Base-by-base conservation (phyloP, 2,113 vertebrate species). In the Crotalus viridis region DNA sequence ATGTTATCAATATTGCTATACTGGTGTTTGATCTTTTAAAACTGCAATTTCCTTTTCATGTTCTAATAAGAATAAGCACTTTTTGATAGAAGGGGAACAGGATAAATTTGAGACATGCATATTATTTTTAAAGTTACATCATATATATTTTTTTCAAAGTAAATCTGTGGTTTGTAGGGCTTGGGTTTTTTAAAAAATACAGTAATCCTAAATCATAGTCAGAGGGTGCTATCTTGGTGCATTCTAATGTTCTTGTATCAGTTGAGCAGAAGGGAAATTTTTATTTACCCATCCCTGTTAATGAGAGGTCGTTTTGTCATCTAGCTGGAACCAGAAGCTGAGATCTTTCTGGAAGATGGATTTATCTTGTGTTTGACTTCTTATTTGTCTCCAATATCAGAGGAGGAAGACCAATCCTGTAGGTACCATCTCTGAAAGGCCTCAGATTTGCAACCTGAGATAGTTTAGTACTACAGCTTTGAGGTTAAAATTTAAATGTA, bases 21-120 rank as follows among this genome's bases (percentile, higher is more conserved):
- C 85, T 81, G 93, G 43, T 22, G 94, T 74, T 92, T 1, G 0
- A 57, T 90, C 94, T 61, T 91, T 95, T 94, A 93, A 91, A 81
- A 10, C 28, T 74, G 64, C 10, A 7, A 52, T 94, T 54, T n/a
- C 86, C 21, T 88, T 85, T 90, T 52, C n/a, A 55, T 86, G 92
- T 92, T 90, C 33, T 92, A 28, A 91, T n/a, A 56, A 3, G 3
- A 7, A 5, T 54, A 46, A 48, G 7, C 7, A 13, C 10, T 89
- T 88, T 89, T 39, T n/a, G 12, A 24, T 12, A 26, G 55, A 61
- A 13, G 4, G 13, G 59, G 17, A 55, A 43, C 24, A 64, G 39
- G 39, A 89, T 89, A 24, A 2, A 61, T 69, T 54, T 33, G 88
- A 28, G 57, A 55, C 64, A 48, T 43, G 15, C 15, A 43, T 4